Base-by-base conservation (phyloP, 1,140 invertebrate genomes). In the Oryzaephilus surinamensis region DNA sequence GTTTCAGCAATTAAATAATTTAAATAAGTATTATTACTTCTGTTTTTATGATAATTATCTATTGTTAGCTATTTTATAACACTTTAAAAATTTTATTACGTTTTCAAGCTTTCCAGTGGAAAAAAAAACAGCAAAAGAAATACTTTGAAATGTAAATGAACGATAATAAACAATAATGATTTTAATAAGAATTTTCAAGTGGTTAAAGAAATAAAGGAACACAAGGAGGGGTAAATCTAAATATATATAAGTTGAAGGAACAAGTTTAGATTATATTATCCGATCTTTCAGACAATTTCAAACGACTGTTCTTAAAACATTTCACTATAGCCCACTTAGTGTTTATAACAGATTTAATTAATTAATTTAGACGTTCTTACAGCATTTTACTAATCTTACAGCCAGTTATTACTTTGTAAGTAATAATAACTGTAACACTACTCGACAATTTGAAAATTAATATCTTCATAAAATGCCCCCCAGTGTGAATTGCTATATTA, bases 331-430 rank as follows among this genome's bases (percentile, higher is more conserved):
- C 38, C 46, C 53, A 53, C 50, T 54, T 44, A 51, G 48, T 57
- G 52, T 59, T 59, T 59, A 59, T 57, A 55, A 51, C 49, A 54
- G 53, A 56, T 60, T 60, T 60, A 58, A 60, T 60, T 60, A 60
- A 60, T 60, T 60, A 60, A 60, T 60, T 60, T 54, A 49, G 46
- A 43, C 52, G 46, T 43, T 49, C 47, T 47, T 46, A 43, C 42
- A 50, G 51, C 47, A 42, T 53, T 58, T 60, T 52, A 40, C 44
- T 52, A 58, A 58, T 56, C 54, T 55, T 53, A 51, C 46, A 55
- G 51, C 44, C 54, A 50, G 52, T 55, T 57, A 57, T 57, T 57
- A 53, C 54, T 52, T 55, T 57, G 51, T 57, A 57, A 55, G 54
- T 55, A 57, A n/a, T 57, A 57, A 57, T 57, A 57, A 57, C 52